phyloP scores from a whole-genome alignment of 1,140 invertebrate species.

The Heliconius congener region DNA sequence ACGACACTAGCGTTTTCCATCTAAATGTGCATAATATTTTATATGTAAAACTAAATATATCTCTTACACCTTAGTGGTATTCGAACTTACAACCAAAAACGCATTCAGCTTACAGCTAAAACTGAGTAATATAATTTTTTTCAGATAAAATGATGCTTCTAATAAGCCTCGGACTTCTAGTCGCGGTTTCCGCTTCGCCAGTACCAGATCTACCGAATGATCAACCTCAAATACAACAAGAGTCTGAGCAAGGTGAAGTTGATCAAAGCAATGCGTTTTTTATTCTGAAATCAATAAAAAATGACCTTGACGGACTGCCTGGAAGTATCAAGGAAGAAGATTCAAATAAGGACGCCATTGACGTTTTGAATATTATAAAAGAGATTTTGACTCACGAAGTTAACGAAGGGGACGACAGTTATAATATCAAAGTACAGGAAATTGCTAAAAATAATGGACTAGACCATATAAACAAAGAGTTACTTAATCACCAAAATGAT shows the following conservation, averaged over 20 bases:
- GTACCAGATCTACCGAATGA: slow-evolving; percentile 24
- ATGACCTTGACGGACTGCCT: neutral
- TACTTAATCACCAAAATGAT: neutral
- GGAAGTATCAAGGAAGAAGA: neutral
- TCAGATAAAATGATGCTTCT: slow-evolving; percentile 64
- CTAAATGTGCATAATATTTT: too few relatives aligned
- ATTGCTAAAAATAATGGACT: neutral
- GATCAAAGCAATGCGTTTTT: neutral
- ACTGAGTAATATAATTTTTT: slow-evolving; percentile 26
- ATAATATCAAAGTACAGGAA: neutral
- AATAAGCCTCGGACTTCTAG: slow-evolving; percentile 51
- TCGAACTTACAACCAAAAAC: too few relatives aligned
- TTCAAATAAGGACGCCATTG: neutral
- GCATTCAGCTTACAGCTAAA: too few relatives aligned
- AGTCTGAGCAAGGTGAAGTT: neutral
- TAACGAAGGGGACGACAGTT: neutral
- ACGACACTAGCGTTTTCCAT: too few relatives aligned
- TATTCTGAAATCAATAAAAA: neutral
- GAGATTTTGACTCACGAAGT: neutral
- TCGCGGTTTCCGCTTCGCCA: slow-evolving; percentile 49
- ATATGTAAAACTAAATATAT: too few relatives aligned
- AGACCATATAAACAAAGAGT: neutral
- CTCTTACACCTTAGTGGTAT: too few relatives aligned
- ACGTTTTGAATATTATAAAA: neutral
- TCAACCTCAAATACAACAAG: slow-evolving; percentile 16